Base-by-base conservation (phyloP, 2,113 vertebrate genomes). In the Rutilus rutilus region DNA sequence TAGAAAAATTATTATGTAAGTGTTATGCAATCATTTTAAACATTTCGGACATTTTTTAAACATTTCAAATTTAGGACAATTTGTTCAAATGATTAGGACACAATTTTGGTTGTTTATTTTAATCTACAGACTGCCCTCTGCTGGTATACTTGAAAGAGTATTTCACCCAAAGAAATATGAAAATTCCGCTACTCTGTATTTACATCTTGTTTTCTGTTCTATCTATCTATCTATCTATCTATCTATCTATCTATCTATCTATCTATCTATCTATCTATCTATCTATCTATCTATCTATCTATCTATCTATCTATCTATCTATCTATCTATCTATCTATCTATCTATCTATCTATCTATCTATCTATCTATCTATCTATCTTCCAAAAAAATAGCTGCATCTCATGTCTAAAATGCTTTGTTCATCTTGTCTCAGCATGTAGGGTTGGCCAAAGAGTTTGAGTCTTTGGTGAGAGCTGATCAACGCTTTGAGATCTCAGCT, bases 401-500 rank as follows among this genome's bases (percentile, higher is more conserved):
- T 77, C 4, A 33, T 77, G 25, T 54, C 15, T 76, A 9, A 65
- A 52, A 52, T 69, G 25, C 5, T 15, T 23, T 71, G 2, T 36
- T 57, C 2, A 19, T 39, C 2, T 42, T 80, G 88, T 88, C 86
- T 75, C 90, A 99, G 98, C 97, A 99, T 0, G 92, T 99, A 82
- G 85, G 7, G n/a, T 91, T 99, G 88, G 95, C 98, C 0, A 97
- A 95, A 67, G 95, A 97, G 2, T 98, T 99, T 92, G 96, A 98
- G 91, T 87, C 91, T 15, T 87, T 97, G n/a, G 95, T 99, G 27
- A 92, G 87, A 86, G 94, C 93, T 57, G 98, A 99, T 82, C 92
- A 95, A 50, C 94, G 96, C 80, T 99, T 99, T 92, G 97, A 99
- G 92, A 94, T 99, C 92, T 96, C 96, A 54, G 94, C 95, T 0